Conservation (phyloP, 2,113 vertebrate genomes). For the Alaudala cheleensis region DNA sequence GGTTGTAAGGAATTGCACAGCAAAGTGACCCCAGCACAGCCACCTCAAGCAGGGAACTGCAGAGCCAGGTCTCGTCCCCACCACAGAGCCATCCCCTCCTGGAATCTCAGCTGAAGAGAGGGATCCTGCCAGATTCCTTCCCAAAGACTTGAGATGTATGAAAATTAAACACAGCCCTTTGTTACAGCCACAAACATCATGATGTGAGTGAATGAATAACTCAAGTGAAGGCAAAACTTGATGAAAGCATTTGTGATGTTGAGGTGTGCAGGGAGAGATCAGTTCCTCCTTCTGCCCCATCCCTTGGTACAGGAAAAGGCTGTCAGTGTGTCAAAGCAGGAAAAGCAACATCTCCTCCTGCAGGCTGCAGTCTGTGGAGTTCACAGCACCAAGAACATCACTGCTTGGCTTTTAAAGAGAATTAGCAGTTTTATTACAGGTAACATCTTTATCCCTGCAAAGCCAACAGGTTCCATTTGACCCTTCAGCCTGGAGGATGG, state of each 20-base stretch:
- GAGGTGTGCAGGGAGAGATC: neutral
- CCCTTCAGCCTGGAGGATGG: neutral
- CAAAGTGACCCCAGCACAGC: accelerated
- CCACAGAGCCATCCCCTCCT: neutral
- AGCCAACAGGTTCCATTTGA: neutral
- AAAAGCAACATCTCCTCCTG: accelerated
- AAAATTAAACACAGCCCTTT: neutral
- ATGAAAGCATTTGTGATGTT: neutral
- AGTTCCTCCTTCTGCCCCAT: neutral
- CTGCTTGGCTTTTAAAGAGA: neutral
- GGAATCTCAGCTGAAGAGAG: neutral
- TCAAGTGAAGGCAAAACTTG: neutral
- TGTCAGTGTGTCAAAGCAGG: too few relatives aligned
- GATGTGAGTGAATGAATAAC: neutral
- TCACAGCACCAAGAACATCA: neutral
- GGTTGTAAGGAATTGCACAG: neutral
- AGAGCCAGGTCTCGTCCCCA: neutral
- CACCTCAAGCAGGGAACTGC: neutral
- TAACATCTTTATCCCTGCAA: accelerated
- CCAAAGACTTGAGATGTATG: neutral
- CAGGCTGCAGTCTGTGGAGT: neutral
- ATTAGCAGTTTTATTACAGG: neutral
- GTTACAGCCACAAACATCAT: neutral
- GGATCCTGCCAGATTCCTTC: neutral
- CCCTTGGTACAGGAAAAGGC: neutral